Evolutionary conservation across 2,888 invertebrate species (phyloP), one percentile per base, ranked within the genome.

Genomic region (Harpagoxenus sublaevis): DNA sequence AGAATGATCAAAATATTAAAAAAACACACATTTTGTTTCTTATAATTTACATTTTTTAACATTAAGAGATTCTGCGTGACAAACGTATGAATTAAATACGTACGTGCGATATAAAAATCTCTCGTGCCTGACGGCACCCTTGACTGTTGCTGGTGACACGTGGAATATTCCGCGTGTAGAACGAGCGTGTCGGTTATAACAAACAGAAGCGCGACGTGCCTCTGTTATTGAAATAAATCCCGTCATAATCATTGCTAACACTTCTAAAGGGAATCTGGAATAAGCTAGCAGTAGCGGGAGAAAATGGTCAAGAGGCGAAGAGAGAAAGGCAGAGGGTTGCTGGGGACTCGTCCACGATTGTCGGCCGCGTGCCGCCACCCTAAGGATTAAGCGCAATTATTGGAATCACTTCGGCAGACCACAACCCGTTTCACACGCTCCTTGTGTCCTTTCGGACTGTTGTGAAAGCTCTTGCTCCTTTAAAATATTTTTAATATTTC

Each of bases 321-420:
- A 66, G 65, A 71, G 84, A 84, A 74, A 84, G 83, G 48, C 89
- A 89, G 90, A 89, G 90, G 90, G 91, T 90, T 90, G 84, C 85
- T 78, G 85, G 87, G 89, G 89, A 88, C 90, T 90, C 89, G 89
- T 87, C 86, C 75, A 62, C 87, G 86, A 88, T 90, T 87, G 83
- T 82, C 74, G 66, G 91, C 88, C 94, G 93, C 94, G 94, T 93
- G 94, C 87, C 87, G 84, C 89, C 90, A 92, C 92, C 93, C 94
- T 89, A 89, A 90, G 94, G 94, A 94, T 94, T 94, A 94, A 90
- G 91, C 87, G 90, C 94, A 94, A 94, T 94, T 94, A 94, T 94
- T 93, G 93, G 92, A 94, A 93, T 93, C 93, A 91, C 90, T 87
- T 77, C 84, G 87, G 82, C 87, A 89, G 89, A 93, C 93, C 93